A percentile compares a stretch with the other conserved stretches of the same genome.
These are phyloP conservation scores for Danaus plexippus DNA, from an alignment of 1,140 invertebrate species.

Conservation along the genomic window DNA sequence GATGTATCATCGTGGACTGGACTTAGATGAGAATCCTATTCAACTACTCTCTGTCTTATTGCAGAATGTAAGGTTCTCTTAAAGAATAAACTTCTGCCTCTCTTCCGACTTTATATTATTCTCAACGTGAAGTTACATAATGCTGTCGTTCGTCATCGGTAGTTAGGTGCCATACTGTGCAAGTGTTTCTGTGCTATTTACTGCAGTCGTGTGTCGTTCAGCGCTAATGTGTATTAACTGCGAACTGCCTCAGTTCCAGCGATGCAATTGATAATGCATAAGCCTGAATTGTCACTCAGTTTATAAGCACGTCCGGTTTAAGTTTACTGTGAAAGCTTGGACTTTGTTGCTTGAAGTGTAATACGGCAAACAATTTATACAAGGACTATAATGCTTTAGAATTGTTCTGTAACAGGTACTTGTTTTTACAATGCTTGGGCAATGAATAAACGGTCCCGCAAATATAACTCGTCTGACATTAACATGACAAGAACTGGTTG, in stretches of 20 bases:
- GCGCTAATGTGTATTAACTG: constrained; percentile 12
- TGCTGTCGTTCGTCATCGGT: too few relatives aligned
- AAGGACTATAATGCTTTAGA: too few relatives aligned
- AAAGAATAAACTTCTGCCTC: constrained; percentile 6
- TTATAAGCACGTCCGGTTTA: constrained; percentile 13
- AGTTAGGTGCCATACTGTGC: constrained; percentile 15
- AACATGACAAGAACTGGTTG: too few relatives aligned
- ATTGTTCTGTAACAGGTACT: too few relatives aligned
- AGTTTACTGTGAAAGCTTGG: too few relatives aligned
- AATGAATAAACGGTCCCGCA: too few relatives aligned
- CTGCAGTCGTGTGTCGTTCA: constrained; percentile 15
- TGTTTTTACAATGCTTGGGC: too few relatives aligned
- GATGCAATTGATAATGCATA: constrained; percentile 15
- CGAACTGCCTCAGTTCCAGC: not conserved
- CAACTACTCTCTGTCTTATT: constrained; percentile 8
- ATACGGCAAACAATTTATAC: too few relatives aligned
- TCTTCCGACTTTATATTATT: constrained; percentile 3
- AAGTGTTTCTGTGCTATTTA: constrained; percentile 16
- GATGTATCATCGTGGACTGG: constrained; percentile 2
- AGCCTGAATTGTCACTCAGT: constrained; percentile 10
- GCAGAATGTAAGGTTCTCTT: constrained; percentile 4
- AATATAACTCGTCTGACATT: too few relatives aligned
- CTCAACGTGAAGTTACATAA: not conserved
- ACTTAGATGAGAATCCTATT: constrained; percentile 5
- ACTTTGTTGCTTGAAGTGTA: too few relatives aligned